Percentiles rank a stretch among this genome's conserved stretches.
phyloP scores from a whole-genome alignment of 2,113 vertebrate genomes.

The Oplegnathus fasciatus region DNA sequence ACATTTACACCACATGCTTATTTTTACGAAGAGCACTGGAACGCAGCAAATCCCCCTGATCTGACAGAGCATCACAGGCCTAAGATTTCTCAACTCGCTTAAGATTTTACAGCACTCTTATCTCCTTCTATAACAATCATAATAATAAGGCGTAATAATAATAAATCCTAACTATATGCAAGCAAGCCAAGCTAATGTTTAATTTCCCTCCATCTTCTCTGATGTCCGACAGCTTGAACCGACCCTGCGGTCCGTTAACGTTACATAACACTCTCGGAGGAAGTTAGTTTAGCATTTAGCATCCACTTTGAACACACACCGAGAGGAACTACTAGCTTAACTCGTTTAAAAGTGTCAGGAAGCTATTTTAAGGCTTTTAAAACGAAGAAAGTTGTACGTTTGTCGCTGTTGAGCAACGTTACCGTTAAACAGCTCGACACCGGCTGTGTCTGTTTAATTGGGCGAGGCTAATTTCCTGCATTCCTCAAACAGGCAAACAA shows the following conservation, averaged over 20 bases:
- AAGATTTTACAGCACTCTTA: not conserved
- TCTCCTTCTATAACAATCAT: no score
- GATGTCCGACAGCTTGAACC: not conserved
- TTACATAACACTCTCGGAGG: slow-evolving; percentile 23
- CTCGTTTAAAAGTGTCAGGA: not conserved
- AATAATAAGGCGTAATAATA: not conserved
- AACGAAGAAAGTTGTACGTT: not conserved
- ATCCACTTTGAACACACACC: not conserved
- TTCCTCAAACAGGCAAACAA: not conserved
- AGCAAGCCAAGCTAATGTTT: accelerated
- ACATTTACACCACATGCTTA: not conserved
- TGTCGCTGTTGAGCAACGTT: not conserved
- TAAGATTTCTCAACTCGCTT: not conserved
- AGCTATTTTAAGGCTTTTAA: no score
- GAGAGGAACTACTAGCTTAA: accelerated
- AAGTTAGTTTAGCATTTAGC: slow-evolving; percentile 46
- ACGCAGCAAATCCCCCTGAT: not conserved
- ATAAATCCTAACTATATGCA: accelerated
- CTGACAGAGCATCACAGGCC: slow-evolving; percentile 43
- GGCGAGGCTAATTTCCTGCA: slow-evolving; percentile 41
- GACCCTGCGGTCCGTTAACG: not conserved
- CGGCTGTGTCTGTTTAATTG: not conserved
- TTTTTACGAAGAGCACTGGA: not conserved
- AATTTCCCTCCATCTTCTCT: not conserved
- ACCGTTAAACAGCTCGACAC: not conserved